phyloP scores from a whole-genome alignment of 2,888 invertebrate genomes.

The Ceramica pisi region DNA sequence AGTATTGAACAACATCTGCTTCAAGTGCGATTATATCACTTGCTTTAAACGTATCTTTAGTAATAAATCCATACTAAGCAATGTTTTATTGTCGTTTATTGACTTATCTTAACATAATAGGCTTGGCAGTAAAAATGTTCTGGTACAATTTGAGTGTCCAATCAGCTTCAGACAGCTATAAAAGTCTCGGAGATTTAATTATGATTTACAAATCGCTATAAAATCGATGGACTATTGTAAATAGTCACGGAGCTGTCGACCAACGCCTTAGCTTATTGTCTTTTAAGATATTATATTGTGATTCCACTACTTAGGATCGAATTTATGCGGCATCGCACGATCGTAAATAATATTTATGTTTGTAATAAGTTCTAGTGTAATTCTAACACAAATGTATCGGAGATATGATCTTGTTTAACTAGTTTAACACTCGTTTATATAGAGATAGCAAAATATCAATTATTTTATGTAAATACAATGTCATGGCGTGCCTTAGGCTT shows the following conservation, averaged over 20 bases:
- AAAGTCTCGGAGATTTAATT: slow-evolving; percentile 68
- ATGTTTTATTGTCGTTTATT: slow-evolving; percentile 65
- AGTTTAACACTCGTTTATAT: slow-evolving; percentile 52
- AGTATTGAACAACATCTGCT: slow-evolving; percentile 75
- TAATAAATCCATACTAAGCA: slow-evolving; percentile 51
- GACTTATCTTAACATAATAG: slow-evolving; percentile 56
- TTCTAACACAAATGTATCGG: slow-evolving; percentile 54
- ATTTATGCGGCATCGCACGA: slow-evolving; percentile 68
- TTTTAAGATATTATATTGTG: slow-evolving; percentile 77
- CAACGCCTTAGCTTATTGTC: slow-evolving; percentile 72
- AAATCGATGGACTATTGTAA: slow-evolving; percentile 71
- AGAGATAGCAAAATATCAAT: slow-evolving; percentile 56
- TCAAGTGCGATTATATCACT: slow-evolving; percentile 36
- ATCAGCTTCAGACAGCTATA: slow-evolving; percentile 59
- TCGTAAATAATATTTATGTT: slow-evolving; percentile 72
- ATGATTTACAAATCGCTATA: slow-evolving; percentile 75
- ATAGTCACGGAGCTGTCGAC: slow-evolving; percentile 70
- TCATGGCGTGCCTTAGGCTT: slow-evolving; percentile 48
- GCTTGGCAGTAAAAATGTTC: slow-evolving; percentile 33
- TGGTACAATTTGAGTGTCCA: slow-evolving; percentile 25
- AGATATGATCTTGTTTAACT: slow-evolving; percentile 59
- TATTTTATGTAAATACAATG: slow-evolving; percentile 64
- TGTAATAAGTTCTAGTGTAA: slow-evolving; percentile 56
- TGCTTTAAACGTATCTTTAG: slow-evolving; percentile 41
- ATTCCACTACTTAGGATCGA: slow-evolving; percentile 67